Percentiles rank a stretch among this genome's conserved stretches.
Evolutionary conservation across 2,797 vertebrate genomes (phyloP).

Genomic region (Molossus alvarezi): DNA sequence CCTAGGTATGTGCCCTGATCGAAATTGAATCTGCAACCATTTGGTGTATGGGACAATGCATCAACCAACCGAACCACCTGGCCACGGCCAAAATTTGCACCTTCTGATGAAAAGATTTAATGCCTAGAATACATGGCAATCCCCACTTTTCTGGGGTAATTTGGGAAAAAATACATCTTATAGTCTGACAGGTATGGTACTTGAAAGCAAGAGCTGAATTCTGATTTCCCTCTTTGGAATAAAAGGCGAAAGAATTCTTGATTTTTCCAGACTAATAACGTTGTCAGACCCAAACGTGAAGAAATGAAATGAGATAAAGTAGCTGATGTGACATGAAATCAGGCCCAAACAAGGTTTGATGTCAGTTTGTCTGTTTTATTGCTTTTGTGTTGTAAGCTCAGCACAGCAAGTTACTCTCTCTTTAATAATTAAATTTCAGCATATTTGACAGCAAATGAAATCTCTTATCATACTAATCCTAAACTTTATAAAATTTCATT

Average conservation of each 20-base stretch:
- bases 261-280: background rate
- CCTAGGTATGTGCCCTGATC: no score
- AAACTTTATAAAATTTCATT: conserved; percentile 62
- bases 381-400: conserved; percentile 63
- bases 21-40: background rate
- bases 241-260: conserved; percentile 34
- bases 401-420: conserved; percentile 67
- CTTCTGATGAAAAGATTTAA: background rate
- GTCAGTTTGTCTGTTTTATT: conserved; percentile 45
- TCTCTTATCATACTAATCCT: conserved; percentile 38
- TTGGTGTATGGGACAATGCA: background rate
- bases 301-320: conserved; percentile 14
- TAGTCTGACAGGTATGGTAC: background rate
- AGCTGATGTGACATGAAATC: conserved; percentile 47
- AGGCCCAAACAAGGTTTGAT: conserved; percentile 38
- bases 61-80: background rate
- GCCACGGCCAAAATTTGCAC: background rate
- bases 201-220: background rate
- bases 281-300: conserved; percentile 1
- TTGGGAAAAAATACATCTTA: background rate
- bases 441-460: conserved; percentile 65
- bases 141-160: background rate
- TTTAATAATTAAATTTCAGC: conserved; percentile 49
- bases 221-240: background rate
- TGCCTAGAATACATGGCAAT: background rate